Base-by-base conservation (phyloP, 1,140 invertebrate species). In the Lasioglossum albipes region DNA sequence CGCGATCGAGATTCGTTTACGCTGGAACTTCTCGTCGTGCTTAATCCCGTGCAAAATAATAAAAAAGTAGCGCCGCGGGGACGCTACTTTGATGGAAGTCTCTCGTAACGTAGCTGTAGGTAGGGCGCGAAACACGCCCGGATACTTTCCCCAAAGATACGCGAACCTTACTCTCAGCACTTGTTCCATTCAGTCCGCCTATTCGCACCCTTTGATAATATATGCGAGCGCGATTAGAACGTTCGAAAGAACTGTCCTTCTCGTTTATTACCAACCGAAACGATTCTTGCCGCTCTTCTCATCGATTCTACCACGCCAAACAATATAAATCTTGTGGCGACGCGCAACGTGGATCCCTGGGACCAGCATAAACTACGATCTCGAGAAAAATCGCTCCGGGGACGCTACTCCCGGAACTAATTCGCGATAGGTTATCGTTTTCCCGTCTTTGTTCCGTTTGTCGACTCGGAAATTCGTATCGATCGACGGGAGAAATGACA, bases 251-350 rank as follows among this genome's bases (percentile, higher is more conserved):
- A 41, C 36, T 69, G 62, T 27, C 70, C 70, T 52, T 72, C 70
- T 59, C 84, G 61, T 85, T 85, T 85, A 85, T 85, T 85, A 75
- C 79, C 74, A 66, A 85, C 80, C 79, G 74, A 71, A 73, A 49
- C 77, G 70, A 85, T 84, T 62, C 71, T 74, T 62, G 66, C 22
- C 65, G 66, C 36, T 78, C 83, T 82, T 84, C 74, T 75, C 74
- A 67, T 70, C 79, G 83, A 82, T 85, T 74, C 59, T 73, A 45
- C 70, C 52, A 68, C 52, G 31, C 9, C 65, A 75, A 74, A 69
- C 70, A 61, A 72, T 82, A 85, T 85, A 84, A 84, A 84, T 84
- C 82, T 69, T 36, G 74, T 54, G 82, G 12, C 45, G 45, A 12
- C 10, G 9, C 45, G 45, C 45, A 27, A 1, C 27, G 27, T 27